Evolutionary conservation across 2,797 vertebrate species (phyloP).

Genomic region (Trachops cirrhosus): DNA sequence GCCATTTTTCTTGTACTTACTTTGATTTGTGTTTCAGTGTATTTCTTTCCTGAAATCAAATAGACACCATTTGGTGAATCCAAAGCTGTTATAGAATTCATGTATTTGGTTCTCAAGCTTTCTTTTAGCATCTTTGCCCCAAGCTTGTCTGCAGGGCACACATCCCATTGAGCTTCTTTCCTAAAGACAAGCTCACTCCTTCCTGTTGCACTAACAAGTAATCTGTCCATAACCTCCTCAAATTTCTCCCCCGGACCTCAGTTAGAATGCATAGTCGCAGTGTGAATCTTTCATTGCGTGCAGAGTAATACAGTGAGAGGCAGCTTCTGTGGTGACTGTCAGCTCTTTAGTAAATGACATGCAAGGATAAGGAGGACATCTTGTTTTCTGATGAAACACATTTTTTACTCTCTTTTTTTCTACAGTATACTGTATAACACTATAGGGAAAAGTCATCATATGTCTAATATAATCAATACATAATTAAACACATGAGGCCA

Average conservation of each 20-base stretch:
- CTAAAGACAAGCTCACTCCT: not conserved
- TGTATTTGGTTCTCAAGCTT: not conserved
- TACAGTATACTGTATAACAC: not conserved
- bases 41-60: not conserved
- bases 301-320: not conserved
- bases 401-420: not conserved
- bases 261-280: not conserved
- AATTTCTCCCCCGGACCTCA: not conserved
- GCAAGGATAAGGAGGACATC: not conserved
- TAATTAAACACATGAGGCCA: not conserved
- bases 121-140: not conserved
- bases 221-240: not conserved
- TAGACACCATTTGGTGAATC: not conserved
- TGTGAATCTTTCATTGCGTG: not conserved
- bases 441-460: not conserved
- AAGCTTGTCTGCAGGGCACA: not conserved
- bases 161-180: not conserved
- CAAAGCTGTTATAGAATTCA: not conserved
- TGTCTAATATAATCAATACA: not conserved
- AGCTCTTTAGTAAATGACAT: not conserved
- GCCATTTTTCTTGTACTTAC: not conserved
- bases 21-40: not conserved
- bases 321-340: not conserved
- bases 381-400: not conserved
- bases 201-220: not conserved